phyloP scores from a whole-genome alignment of 1,140 invertebrate genomes.

The Leptopilina clavipes region DNA sequence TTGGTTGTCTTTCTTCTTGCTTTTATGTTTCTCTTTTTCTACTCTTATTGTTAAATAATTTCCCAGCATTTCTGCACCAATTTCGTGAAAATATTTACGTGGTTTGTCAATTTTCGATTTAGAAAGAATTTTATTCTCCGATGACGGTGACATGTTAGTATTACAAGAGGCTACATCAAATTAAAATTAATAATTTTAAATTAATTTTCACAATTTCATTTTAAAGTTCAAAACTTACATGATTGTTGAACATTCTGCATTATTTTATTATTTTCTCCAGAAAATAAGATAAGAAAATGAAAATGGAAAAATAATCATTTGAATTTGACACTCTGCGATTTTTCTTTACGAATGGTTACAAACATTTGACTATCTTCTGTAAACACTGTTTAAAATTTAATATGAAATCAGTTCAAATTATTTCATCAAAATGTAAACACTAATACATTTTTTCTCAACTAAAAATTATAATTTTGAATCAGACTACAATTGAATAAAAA shows the following conservation, averaged over 20 bases:
- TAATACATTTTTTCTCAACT: not conserved
- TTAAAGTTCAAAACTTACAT: no score
- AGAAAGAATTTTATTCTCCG: not conserved
- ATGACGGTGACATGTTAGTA: not conserved
- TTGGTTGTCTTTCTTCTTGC: slow-evolving; percentile 42
- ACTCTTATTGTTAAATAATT: slow-evolving; percentile 68
- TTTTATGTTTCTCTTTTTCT: slow-evolving; percentile 64
- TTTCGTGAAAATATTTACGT: slow-evolving; percentile 65
- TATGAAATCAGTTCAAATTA: not conserved
- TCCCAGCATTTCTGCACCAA: slow-evolving; percentile 62
- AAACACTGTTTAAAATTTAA: not conserved
- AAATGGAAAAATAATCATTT: not conserved
- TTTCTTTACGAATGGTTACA: not conserved
- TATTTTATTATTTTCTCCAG: not conserved
- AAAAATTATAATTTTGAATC: slow-evolving; percentile 20
- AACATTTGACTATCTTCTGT: not conserved
- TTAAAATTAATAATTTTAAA: not conserved
- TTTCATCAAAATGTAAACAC: not conserved
- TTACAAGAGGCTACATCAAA: not conserved
- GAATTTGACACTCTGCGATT: not conserved
- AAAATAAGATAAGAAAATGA: not conserved
- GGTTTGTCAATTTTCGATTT: not conserved
- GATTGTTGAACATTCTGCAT: no score
- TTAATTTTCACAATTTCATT: not conserved
- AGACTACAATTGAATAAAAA: not conserved